Percentiles rank a stretch among this genome's conserved stretches.
Conservation (phyloP, 2,113 vertebrate species). For the Passerina amoena region DNA sequence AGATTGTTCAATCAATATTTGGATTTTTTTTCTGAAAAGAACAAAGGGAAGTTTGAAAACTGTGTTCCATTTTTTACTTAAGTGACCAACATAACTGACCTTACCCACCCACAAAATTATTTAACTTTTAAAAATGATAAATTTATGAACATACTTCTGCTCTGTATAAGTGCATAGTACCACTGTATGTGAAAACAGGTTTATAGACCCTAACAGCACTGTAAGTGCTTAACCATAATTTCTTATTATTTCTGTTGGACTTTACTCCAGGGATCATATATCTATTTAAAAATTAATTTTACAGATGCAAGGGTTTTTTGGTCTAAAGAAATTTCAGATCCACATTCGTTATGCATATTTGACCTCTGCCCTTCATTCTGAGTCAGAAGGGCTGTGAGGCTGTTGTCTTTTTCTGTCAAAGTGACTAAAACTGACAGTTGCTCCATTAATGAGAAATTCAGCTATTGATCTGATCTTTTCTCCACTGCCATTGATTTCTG, state of each 20-base stretch:
- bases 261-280: conserved; percentile 38
- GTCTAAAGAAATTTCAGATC: conserved; percentile 68
- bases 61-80: neutral
- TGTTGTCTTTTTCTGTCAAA: conserved; percentile 51
- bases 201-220: neutral
- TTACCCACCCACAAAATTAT: neutral
- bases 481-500: conserved; percentile 16
- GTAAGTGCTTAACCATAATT: conserved; percentile 45
- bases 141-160: neutral
- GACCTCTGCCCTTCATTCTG: conserved; percentile 51
- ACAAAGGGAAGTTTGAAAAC: neutral
- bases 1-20: neutral
- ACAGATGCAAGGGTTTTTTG: conserved; percentile 65
- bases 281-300: conserved; percentile 75
- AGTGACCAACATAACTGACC: neutral
- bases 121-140: neutral
- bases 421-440: conserved; percentile 62
- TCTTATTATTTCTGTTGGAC: conserved; percentile 33
- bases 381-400: conserved; percentile 25
- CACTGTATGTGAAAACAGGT: neutral
- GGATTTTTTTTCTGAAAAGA: neutral
- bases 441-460: conserved; percentile 60
- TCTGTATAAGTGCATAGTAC: neutral
- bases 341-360: conserved; percentile 59
- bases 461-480: conserved; percentile 64